phyloP scores from a whole-genome alignment of 2,113 vertebrate genomes.

The Centropristis striata region DNA sequence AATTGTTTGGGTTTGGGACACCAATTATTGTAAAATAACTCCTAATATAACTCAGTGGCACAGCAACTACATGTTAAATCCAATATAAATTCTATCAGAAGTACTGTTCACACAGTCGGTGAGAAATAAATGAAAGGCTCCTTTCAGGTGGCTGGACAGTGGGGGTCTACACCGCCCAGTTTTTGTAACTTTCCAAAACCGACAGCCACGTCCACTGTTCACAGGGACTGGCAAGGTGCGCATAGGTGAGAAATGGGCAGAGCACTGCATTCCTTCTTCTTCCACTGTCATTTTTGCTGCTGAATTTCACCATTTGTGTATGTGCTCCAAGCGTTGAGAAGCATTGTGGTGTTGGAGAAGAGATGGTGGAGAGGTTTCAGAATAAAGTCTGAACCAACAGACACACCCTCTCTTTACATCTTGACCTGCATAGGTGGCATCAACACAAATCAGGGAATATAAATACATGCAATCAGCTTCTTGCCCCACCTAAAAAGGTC shows the following conservation, averaged over 20 bases:
- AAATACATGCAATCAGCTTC: neutral
- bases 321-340: neutral
- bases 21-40: neutral
- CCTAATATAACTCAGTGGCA: neutral
- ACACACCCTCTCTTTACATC: neutral
- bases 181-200: conserved; percentile 67
- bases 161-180: conserved; percentile 43
- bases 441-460: neutral
- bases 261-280: conserved; percentile 26
- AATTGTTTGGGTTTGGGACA: neutral
- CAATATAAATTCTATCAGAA: neutral
- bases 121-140: conserved; percentile 64
- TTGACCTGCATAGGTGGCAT: neutral
- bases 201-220: conserved; percentile 60
- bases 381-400: conserved; percentile 1
- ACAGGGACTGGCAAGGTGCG: conserved; percentile 53
- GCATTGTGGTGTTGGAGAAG: neutral
- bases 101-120: conserved; percentile 39
- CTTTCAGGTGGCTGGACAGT: conserved; percentile 65
- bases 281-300: conserved; percentile 2
- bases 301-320: conserved; percentile 1
- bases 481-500: neutral
- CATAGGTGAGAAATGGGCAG: conserved; percentile 45
- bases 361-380: neutral
- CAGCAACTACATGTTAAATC: conserved; percentile 30